Evolutionary conservation across 35 echinoderm and acorn worm genomes (phyloP).

Genomic region (Apostichopus californicus): DNA sequence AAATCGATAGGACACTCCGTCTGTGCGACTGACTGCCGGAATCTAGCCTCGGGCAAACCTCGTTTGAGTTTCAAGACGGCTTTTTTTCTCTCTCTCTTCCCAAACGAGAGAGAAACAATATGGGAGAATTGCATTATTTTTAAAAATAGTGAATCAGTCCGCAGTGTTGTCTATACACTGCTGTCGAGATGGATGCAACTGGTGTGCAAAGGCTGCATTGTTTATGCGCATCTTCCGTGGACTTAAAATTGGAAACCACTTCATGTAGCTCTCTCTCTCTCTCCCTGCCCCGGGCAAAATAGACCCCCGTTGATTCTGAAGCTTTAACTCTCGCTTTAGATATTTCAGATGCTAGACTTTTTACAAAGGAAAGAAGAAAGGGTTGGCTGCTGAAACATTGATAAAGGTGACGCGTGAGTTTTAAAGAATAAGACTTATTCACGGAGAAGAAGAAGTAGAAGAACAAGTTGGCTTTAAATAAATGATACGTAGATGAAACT

Average conservation of each 20-base stretch:
- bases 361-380: not conserved
- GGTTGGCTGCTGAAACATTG: slow-evolving; percentile 8
- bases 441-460: not conserved
- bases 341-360: not conserved
- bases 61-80: slow-evolving; percentile 30
- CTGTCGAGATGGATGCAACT: slow-evolving; percentile 18
- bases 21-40: slow-evolving; percentile 39
- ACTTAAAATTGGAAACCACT: slow-evolving; percentile 15
- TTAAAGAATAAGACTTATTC: not conserved
- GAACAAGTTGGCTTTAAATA: slow-evolving; percentile 8
- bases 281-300: slow-evolving; percentile 27
- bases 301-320: not conserved
- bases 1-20: slow-evolving; percentile 53
- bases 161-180: not conserved
- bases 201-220: not conserved
- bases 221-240: not conserved
- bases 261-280: not conserved
- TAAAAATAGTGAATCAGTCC: slow-evolving; percentile 14
- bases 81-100: slow-evolving; percentile 2
- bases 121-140: slow-evolving; percentile 32
- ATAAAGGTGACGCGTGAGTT: not conserved
- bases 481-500: slow-evolving; percentile 3
- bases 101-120: slow-evolving; percentile 34
- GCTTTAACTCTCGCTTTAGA: not conserved
- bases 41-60: not conserved